Base-by-base conservation (phyloP, 2,113 vertebrate species). In the Agapornis roseicollis region DNA sequence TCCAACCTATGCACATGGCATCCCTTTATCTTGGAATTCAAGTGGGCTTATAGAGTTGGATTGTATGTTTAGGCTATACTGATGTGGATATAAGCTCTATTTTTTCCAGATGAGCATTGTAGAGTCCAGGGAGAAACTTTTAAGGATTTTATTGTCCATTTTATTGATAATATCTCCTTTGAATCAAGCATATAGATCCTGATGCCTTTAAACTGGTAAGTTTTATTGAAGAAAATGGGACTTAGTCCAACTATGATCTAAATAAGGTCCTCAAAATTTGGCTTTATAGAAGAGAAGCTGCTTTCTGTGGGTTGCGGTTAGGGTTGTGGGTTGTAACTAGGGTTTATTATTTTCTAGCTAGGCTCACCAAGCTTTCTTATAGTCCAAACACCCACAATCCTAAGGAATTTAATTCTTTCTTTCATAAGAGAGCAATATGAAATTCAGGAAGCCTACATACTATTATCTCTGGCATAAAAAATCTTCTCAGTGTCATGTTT, bases 351-450 rank as follows among this genome's bases (percentile, higher is more conserved):
- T 90, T 91, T 83, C 58, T 76, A 93, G 31, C 17, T 60, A 44
- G 46, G 31, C 16, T 86, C n/a, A 79, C 39, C 56, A 83, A 39
- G 8, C 6, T 78, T 94, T 94, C 52, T 35, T 17, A 9, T 71
- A 89, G 52, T 63, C 15, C 61, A 87, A 86, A 85, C 25, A 66
- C 49, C 28, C 44, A 84, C 13, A 64, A 11, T 52, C 44, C 31
- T 61, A 47, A 88, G n/a, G 52, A 96, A 90, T 95, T 80, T 84
- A 88, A 88, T 92, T 88, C 10, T 68, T 86, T 23, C 7, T 86
- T 84, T 79, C 52, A 35, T 18, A 81, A 72, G 12, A 71, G 20
- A 69, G n/a, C 25, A 76, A 69, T 69, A 37, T 85, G 89, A 93
- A 83, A 92, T 90, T 83, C 61, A 92, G 50, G 37, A 86, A 84